Evolutionary conservation across 2,888 invertebrate species (phyloP), one percentile per base, ranked within the genome.

Genomic region (Cetonia aurata): DNA sequence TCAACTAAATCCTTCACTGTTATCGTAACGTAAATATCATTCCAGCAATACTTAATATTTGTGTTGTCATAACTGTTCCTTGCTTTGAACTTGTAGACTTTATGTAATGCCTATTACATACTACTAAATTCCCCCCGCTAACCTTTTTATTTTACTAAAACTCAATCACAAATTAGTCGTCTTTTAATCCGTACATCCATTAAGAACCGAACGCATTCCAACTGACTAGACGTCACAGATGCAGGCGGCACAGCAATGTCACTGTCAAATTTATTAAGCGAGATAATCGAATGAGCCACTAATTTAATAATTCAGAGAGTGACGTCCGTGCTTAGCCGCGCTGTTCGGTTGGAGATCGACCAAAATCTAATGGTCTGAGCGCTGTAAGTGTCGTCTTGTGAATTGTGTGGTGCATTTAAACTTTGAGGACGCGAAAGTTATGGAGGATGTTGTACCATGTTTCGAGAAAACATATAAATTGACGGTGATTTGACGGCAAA

Each of bases 221-320:
- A 37, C 10, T 4, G 25, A 25, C 25, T 25, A 25, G 25, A 25
- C 25, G 25, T 25, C 17, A 41, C 15, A 19, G 10, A 41, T 9
- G 17, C 59, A 46, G 46, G 46, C 46, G 8, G 25, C 37, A 15
- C 19, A n/a, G 44, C 59, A 59, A 59, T 59, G 59, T 59, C 59
- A 59, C 59, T 59, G 59, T 46, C 59, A 59, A 44, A 59, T 59
- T 59, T 59, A 59, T 59, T 59, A 59, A 44, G 44, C 25, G 25
- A 12, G 42, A 59, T 59, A 59, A 59, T 59, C 59, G 15, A 46
- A 59, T 25, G 25, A 25, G 25, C 25, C 25, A 25, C 46, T 59
- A 59, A 59, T 59, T 59, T 59, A 59, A 59, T 59, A 59, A 59
- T 44, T 44, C 44, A 59, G n/a, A 59, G n/a, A 44, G 44, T 44